Evolutionary conservation across 2,888 invertebrate genomes (phyloP).

Genomic region (Ennomos erosarius): DNA sequence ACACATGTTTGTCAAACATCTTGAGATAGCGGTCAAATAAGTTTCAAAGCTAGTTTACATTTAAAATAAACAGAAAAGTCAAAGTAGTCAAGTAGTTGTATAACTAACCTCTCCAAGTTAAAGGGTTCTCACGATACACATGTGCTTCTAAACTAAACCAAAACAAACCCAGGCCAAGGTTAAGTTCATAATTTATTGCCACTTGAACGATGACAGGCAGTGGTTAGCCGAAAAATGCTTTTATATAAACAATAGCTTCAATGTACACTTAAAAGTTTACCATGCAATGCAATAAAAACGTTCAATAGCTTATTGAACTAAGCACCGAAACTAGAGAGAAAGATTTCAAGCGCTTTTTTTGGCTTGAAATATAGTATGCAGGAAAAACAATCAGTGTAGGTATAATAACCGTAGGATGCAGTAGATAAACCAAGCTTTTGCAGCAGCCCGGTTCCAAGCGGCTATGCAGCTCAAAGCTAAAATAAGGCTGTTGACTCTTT

Average conservation of each 20-base stretch:
- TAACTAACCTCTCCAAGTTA: slow-evolving; percentile 32
- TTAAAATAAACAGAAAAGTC: slow-evolving; percentile 30
- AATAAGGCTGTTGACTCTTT: slow-evolving; percentile 76
- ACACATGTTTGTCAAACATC: slow-evolving; percentile 24
- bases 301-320: slow-evolving; percentile 49
- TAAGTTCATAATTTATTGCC: slow-evolving; percentile 81
- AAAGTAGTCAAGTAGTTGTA: slow-evolving; percentile 18
- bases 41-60: slow-evolving; percentile 43
- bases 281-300: slow-evolving; percentile 37
- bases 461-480: slow-evolving; percentile 65
- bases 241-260: slow-evolving; percentile 67
- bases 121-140: slow-evolving; percentile 77
- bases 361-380: slow-evolving; percentile 30
- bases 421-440: slow-evolving; percentile 42
- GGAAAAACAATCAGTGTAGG: slow-evolving; percentile 38
- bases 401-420: not conserved
- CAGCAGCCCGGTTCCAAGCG: slow-evolving; percentile 23
- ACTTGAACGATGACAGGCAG: slow-evolving; percentile 73
- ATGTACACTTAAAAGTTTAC: slow-evolving; percentile 11
- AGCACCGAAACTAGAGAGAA: slow-evolving; percentile 50
- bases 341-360: slow-evolving; percentile 48
- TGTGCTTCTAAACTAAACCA: slow-evolving; percentile 59
- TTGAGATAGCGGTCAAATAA: slow-evolving; percentile 43
- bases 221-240: slow-evolving; percentile 64
- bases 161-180: slow-evolving; percentile 79